Conservation (phyloP, 1,140 invertebrate species). For the Drosophila murphyi region DNA sequence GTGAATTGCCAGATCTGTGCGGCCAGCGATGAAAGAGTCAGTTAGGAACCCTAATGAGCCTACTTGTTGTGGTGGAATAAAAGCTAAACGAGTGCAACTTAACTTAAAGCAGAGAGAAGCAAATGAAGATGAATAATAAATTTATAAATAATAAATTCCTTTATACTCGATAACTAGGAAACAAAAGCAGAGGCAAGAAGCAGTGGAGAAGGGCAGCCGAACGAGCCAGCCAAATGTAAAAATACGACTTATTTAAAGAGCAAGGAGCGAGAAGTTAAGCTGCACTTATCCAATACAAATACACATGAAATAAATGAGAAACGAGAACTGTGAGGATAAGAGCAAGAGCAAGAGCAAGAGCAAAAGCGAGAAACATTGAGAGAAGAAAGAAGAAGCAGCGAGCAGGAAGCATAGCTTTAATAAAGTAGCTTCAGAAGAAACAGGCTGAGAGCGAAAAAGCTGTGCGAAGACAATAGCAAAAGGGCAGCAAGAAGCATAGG, state of each 20-base stretch:
- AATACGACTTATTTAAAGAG: neutral
- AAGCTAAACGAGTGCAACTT: neutral
- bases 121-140: neutral
- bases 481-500: too few relatives aligned
- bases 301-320: neutral
- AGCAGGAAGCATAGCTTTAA: too few relatives aligned
- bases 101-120: neutral
- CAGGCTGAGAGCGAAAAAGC: too few relatives aligned
- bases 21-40: constrained; percentile 11
- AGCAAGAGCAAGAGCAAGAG: too few relatives aligned
- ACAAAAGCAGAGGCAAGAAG: neutral
- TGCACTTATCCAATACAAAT: neutral
- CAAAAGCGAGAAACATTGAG: neutral
- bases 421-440: too few relatives aligned
- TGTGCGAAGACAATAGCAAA: too few relatives aligned
- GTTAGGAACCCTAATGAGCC: constrained; percentile 33
- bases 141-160: neutral
- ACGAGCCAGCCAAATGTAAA: too few relatives aligned
- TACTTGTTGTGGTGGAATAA: constrained; percentile 7
- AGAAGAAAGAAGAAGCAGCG: neutral
- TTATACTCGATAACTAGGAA: too few relatives aligned
- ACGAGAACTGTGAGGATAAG: neutral
- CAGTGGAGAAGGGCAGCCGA: neutral
- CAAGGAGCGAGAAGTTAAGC: neutral
- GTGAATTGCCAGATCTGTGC: neutral